phyloP scores from a whole-genome alignment of 2,797 vertebrate genomes.

The Scolopax bukidnonensis region DNA sequence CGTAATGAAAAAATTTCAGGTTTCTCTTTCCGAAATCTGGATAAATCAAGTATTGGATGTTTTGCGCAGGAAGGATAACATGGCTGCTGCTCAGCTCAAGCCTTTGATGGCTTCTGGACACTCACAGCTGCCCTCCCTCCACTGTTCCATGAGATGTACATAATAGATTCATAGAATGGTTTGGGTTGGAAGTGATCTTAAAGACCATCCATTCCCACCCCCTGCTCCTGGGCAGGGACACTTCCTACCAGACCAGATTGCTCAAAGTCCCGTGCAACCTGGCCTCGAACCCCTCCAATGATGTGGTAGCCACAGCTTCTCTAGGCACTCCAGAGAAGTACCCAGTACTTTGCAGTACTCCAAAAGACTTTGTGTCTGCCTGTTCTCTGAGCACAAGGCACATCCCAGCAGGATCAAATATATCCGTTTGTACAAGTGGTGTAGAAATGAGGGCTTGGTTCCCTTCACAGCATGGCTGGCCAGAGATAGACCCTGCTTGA shows the following conservation, averaged over 20 bases:
- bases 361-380: too few relatives aligned
- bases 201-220: too few relatives aligned
- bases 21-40: neutral
- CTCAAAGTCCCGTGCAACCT: too few relatives aligned
- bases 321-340: too few relatives aligned
- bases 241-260: too few relatives aligned
- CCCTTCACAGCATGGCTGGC: neutral
- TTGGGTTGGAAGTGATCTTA: too few relatives aligned
- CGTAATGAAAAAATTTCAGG: neutral
- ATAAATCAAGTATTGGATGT: neutral
- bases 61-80: neutral
- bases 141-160: neutral
- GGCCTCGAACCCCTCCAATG: too few relatives aligned
- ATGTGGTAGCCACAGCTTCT: too few relatives aligned
- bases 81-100: neutral
- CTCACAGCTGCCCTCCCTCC: neutral
- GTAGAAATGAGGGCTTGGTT: neutral
- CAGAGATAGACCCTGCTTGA: neutral
- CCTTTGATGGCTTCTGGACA: neutral
- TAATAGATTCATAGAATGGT: too few relatives aligned
- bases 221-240: too few relatives aligned
- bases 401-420: neutral
- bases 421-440: neutral
- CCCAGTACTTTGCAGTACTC: too few relatives aligned
- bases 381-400: neutral